Conservation (phyloP, 2,888 invertebrate genomes). For the Microdon myrmicae region DNA sequence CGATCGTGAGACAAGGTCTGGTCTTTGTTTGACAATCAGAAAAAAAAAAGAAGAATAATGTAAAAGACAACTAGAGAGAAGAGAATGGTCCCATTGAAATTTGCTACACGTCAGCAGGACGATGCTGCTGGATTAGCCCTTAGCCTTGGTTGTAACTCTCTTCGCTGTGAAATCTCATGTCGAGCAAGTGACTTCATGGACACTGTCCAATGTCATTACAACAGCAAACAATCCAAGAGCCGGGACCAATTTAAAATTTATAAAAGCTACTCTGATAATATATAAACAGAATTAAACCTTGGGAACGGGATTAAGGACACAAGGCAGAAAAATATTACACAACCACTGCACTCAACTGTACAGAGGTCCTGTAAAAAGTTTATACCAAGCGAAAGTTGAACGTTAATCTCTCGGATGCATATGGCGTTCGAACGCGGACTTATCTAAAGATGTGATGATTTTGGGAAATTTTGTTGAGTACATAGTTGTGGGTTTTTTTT, state of each 20-base stretch:
- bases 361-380: conserved; percentile 30
- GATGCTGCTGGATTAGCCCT: conserved; percentile 31
- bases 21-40: conserved; percentile 16
- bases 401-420: conserved; percentile 43
- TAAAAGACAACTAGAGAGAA: too few relatives aligned
- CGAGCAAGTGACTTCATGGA: conserved; percentile 35
- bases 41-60: conserved; percentile 33
- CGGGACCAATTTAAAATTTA: conserved; percentile 34
- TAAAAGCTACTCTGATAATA: conserved; percentile 35
- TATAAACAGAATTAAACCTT: too few relatives aligned
- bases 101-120: conserved; percentile 18
- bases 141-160: too few relatives aligned
- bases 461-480: conserved; percentile 21
- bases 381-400: conserved; percentile 49
- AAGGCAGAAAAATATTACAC: too few relatives aligned
- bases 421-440: conserved; percentile 38
- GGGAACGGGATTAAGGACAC: too few relatives aligned
- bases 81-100: conserved; percentile 17
- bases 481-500: conserved; percentile 4
- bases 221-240: conserved; percentile 7
- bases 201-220: conserved; percentile 20
- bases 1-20: conserved; percentile 46
- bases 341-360: too few relatives aligned
- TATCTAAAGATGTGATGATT: conserved; percentile 39
- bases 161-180: conserved; percentile 18